Conservation (phyloP, 2,888 invertebrate genomes). For the Drosophila putrida region DNA sequence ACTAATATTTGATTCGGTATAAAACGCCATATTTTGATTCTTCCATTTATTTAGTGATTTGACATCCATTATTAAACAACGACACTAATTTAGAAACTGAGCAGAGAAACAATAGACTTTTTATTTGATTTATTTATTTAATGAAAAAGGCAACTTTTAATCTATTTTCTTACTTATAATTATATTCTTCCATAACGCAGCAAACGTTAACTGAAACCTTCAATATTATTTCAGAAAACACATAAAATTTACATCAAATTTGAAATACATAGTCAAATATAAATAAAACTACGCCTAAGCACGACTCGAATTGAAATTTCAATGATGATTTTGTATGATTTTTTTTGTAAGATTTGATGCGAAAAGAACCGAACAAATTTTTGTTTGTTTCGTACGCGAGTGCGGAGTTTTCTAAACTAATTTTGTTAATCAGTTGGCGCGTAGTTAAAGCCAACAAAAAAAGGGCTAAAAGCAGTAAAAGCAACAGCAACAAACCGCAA, state of each 20-base stretch:
- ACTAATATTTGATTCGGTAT: no score
- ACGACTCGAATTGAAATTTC: slow-evolving; percentile 33
- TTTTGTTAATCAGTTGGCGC: slow-evolving; percentile 81
- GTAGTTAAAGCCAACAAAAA: slow-evolving; percentile 72
- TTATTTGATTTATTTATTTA: no score
- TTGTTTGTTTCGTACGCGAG: slow-evolving; percentile 82
- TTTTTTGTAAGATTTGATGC: slow-evolving; percentile 50
- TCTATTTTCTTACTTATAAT: background rate
- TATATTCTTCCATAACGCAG: background rate
- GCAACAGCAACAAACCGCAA: slow-evolving; percentile 45
- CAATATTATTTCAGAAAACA: background rate
- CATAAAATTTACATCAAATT: background rate
- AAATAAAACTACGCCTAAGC: slow-evolving; percentile 17
- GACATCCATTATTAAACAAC: no score
- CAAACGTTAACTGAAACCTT: background rate
- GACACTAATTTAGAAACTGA: no score
- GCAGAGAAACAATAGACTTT: no score
- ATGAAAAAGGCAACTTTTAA: no score
- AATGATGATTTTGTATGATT: slow-evolving; percentile 34
- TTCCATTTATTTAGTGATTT: no score
- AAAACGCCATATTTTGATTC: no score
- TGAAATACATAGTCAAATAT: background rate
- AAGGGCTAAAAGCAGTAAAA: slow-evolving; percentile 27
- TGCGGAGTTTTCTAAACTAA: slow-evolving; percentile 84
- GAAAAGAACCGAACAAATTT: slow-evolving; percentile 77